phyloP scores from a whole-genome alignment of 2,113 vertebrate species.

The Eptesicus fuscus region DNA sequence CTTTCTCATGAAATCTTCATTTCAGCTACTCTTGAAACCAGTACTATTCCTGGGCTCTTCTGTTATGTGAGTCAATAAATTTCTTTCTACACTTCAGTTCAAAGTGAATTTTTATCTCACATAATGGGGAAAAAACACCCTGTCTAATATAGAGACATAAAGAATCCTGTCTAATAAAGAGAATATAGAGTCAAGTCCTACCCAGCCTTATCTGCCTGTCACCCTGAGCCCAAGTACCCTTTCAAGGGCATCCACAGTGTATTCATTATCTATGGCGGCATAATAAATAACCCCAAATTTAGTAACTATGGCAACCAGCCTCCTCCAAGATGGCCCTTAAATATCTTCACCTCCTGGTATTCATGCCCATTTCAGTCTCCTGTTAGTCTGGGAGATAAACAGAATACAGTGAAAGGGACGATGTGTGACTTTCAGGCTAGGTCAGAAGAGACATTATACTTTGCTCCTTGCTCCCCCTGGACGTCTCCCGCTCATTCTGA shows the following conservation, averaged over 20 bases:
- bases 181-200: background rate
- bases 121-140: background rate
- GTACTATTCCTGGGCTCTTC: background rate
- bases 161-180: background rate
- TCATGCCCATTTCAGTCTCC: background rate
- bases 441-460: background rate
- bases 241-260: background rate
- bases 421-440: background rate
- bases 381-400: background rate
- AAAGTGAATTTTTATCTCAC: background rate
- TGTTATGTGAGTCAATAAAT: background rate
- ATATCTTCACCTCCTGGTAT: background rate
- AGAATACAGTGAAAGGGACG: background rate
- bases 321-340: background rate
- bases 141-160: background rate
- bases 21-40: background rate
- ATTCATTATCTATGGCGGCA: background rate
- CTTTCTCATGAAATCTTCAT: background rate
- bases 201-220: background rate
- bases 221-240: background rate
- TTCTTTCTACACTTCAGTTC: background rate
- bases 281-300: background rate
- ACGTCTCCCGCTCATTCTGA: rapidly evolving
- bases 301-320: background rate
- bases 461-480: background rate